Percentiles rank a stretch among this genome's conserved stretches.
phyloP scores from a whole-genome alignment of 2,113 vertebrate species.

The Blennius ocellaris region DNA sequence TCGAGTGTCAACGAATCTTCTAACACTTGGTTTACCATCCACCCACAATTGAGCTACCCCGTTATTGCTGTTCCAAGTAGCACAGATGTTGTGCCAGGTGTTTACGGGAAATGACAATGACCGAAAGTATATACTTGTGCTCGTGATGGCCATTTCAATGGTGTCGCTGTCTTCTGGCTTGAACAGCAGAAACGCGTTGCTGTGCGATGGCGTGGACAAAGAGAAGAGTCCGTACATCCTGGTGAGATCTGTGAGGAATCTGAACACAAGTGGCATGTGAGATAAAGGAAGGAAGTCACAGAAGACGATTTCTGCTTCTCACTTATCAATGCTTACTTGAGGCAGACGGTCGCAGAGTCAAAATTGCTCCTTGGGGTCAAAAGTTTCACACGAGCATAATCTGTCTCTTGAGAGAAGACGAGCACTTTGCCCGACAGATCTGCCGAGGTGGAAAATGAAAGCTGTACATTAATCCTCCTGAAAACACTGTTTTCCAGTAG shows the following conservation, averaged over 20 bases:
- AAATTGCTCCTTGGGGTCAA: slow-evolving; percentile 8
- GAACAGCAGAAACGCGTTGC: slow-evolving; percentile 44
- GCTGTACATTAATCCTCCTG: background rate
- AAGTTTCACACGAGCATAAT: slow-evolving; percentile 36
- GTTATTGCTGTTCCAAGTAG: slow-evolving; percentile 48
- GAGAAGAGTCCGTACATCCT: slow-evolving; percentile 40
- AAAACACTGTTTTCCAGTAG: too few species aligned
- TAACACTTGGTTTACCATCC: slow-evolving; percentile 45
- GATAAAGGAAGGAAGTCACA: slow-evolving; percentile 6
- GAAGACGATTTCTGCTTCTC: background rate
- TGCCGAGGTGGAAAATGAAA: slow-evolving; percentile 13
- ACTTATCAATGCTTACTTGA: slow-evolving; percentile 28
- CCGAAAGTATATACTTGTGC: background rate
- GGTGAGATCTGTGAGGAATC: slow-evolving; percentile 54
- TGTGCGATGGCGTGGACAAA: background rate
- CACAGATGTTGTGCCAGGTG: slow-evolving; percentile 58
- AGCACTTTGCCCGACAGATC: slow-evolving; percentile 61
- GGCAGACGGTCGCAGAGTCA: slow-evolving; percentile 36
- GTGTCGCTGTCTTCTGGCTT: background rate
- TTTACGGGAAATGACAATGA: slow-evolving; percentile 18
- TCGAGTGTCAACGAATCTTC: slow-evolving; percentile 15
- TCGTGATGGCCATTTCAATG: background rate
- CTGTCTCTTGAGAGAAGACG: slow-evolving; percentile 42
- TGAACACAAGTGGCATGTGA: slow-evolving; percentile 13
- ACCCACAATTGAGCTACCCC: slow-evolving; percentile 61